phyloP scores from a whole-genome alignment of 2,888 invertebrate species.

The Lacanobia oleracea region DNA sequence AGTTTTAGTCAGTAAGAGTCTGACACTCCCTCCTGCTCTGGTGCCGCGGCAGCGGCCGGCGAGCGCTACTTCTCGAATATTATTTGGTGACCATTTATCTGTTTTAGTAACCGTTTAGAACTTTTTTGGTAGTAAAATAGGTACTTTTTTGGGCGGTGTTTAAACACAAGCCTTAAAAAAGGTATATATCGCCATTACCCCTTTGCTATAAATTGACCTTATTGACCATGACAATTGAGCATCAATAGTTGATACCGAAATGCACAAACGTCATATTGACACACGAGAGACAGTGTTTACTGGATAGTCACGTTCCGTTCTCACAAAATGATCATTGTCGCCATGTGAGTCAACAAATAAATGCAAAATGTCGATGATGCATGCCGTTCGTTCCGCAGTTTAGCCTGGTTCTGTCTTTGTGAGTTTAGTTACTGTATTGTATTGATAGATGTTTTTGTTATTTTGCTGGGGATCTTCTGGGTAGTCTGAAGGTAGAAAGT shows the following conservation, averaged over 20 bases:
- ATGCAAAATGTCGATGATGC: constrained; percentile 52
- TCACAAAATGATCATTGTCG: constrained; percentile 34
- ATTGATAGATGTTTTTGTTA: not conserved
- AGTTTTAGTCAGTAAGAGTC: too few relatives aligned
- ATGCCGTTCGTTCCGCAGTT: constrained; percentile 27
- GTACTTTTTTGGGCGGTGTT: too few relatives aligned
- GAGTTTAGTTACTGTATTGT: constrained; percentile 2
- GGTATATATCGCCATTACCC: too few relatives aligned
- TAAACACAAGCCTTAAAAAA: too few relatives aligned
- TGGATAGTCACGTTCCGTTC: constrained; percentile 52
- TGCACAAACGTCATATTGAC: constrained; percentile 53
- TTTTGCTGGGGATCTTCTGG: too few relatives aligned
- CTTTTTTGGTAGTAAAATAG: too few relatives aligned
- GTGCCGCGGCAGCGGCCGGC: too few relatives aligned
- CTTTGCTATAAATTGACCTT: constrained; percentile 10
- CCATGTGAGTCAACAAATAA: constrained; percentile 48
- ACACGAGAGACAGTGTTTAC: constrained; percentile 50
- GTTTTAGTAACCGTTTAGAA: too few relatives aligned
- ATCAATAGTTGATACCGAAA: constrained; percentile 49
- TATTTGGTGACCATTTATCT: too few relatives aligned
- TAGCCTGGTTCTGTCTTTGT: constrained; percentile 1
- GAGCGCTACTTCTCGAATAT: too few relatives aligned
- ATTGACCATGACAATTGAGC: constrained; percentile 51
- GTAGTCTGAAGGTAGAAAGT: too few relatives aligned
- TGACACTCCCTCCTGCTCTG: too few relatives aligned